phyloP scores from a whole-genome alignment of 2,113 vertebrate genomes.

The Dromas ardeola region DNA sequence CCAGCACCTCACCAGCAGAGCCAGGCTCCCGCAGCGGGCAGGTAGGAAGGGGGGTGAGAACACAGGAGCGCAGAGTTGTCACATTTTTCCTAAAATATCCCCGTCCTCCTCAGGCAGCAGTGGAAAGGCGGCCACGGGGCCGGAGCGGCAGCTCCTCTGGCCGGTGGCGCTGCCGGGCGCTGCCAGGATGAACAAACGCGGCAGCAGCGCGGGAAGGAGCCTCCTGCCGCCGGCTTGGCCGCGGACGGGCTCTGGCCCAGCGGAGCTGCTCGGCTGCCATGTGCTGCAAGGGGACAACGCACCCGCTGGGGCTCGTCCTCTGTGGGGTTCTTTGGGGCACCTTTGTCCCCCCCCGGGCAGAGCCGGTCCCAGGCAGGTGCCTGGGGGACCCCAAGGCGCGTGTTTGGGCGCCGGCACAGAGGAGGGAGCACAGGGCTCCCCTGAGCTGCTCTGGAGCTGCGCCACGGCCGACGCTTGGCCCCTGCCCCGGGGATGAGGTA shows the following conservation, averaged over 20 bases:
- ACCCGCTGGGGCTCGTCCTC: background rate
- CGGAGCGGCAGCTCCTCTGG: background rate
- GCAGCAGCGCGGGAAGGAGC: background rate
- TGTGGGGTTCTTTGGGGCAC: background rate
- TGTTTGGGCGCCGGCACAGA: fast-evolving
- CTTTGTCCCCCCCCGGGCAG: background rate
- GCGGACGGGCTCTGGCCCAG: background rate
- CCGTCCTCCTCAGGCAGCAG: background rate
- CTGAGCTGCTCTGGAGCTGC: background rate
- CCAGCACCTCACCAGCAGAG: background rate
- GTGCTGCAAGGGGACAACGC: background rate
- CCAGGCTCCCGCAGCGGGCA: background rate
- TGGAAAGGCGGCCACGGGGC: background rate
- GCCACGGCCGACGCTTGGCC: background rate
- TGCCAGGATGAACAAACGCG: background rate
- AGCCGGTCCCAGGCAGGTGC: background rate
- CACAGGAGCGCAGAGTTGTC: background rate
- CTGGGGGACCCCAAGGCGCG: fast-evolving
- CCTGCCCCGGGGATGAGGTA: constrained; percentile 10
- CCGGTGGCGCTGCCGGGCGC: fast-evolving
- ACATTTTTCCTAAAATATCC: background rate
- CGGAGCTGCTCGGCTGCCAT: background rate
- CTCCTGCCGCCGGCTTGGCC: background rate
- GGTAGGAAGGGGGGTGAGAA: background rate
- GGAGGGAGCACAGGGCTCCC: background rate